Conservation (phyloP, 2,888 invertebrate genomes). For the Amorpha juglandis region DNA sequence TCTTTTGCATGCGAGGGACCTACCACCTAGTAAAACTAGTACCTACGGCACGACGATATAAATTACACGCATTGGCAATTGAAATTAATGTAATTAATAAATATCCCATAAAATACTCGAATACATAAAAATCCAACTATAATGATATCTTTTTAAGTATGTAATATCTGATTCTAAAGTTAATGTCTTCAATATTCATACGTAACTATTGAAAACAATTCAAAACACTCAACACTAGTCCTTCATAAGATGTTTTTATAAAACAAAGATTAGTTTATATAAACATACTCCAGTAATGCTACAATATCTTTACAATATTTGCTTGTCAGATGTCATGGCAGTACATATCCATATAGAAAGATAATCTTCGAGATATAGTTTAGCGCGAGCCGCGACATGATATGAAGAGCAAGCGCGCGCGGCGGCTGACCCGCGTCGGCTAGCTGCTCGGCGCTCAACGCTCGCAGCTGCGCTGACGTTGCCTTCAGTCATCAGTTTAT, state of each 20-base stretch:
- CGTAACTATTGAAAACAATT: neutral
- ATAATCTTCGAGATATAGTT: conserved; percentile 47
- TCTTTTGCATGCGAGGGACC: no score
- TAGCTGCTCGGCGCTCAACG: neutral
- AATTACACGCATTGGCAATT: no score
- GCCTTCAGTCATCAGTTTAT: conserved; percentile 57
- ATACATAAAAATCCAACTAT: no score
- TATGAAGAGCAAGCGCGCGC: conserved; percentile 57
- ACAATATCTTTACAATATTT: neutral
- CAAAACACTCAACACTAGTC: neutral
- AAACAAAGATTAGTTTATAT: neutral
- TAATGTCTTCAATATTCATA: neutral
- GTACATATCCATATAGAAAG: conserved; percentile 32
- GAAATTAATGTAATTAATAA: no score
- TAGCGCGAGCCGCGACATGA: conserved; percentile 70
- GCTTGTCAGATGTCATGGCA: neutral
- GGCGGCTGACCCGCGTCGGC: conserved; percentile 41
- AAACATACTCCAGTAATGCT: neutral
- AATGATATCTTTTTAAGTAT: no score
- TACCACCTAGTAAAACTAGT: no score
- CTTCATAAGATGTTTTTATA: conserved; percentile 3
- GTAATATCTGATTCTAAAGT: neutral
- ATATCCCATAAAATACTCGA: no score
- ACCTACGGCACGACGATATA: no score
- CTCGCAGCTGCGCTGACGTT: conserved; percentile 40